Evolutionary conservation across 2,888 invertebrate genomes (phyloP).

Genomic region (Apodemia zela): DNA sequence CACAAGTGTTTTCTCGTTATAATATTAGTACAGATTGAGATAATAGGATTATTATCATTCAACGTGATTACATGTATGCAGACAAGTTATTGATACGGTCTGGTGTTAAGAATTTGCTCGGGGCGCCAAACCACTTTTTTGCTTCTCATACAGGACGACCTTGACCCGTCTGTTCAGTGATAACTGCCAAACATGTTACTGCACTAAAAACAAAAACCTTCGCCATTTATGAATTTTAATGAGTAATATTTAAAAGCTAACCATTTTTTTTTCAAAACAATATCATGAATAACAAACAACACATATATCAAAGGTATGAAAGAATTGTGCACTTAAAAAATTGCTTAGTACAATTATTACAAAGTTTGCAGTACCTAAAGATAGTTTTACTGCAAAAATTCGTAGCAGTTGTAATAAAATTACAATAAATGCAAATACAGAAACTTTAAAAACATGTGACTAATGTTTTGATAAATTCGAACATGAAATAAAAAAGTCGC

Average conservation of each 20-base stretch:
- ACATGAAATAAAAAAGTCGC: too few relatives aligned
- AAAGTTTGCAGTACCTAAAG: too few relatives aligned
- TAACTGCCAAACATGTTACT: constrained; percentile 59
- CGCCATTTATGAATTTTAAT: background rate
- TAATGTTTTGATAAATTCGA: too few relatives aligned
- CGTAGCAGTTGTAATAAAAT: too few relatives aligned
- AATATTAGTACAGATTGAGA: too few relatives aligned
- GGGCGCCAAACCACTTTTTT: constrained; percentile 61
- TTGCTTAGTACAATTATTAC: too few relatives aligned
- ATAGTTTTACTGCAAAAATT: too few relatives aligned
- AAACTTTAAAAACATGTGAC: too few relatives aligned
- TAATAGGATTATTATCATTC: constrained; percentile 26
- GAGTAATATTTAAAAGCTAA: background rate
- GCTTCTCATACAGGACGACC: constrained; percentile 49
- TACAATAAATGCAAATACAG: too few relatives aligned
- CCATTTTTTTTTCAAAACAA: background rate
- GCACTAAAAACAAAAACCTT: constrained; percentile 69
- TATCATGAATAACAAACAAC: background rate
- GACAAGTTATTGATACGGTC: constrained; percentile 56
- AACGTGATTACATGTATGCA: constrained; percentile 39
- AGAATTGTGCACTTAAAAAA: too few relatives aligned
- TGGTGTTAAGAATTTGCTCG: constrained; percentile 43
- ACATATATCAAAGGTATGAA: too few relatives aligned
- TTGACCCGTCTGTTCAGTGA: constrained; percentile 62
- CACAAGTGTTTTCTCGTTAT: too few relatives aligned